phyloP scores from a whole-genome alignment of 2,113 vertebrate genomes.

The Fukomys damarensis region DNA sequence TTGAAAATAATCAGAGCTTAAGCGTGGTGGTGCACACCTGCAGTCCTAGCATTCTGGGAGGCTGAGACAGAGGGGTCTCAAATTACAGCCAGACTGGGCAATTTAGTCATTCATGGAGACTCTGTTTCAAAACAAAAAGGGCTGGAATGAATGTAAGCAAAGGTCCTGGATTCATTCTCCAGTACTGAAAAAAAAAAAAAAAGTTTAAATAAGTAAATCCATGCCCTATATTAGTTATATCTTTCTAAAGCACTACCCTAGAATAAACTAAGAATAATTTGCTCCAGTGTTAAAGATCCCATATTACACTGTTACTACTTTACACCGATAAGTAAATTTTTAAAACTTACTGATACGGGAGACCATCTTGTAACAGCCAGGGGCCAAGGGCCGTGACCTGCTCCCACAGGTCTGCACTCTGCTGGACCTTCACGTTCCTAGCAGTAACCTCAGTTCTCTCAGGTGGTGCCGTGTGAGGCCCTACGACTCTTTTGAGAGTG shows the following conservation, averaged over 20 bases:
- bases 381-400: not conserved
- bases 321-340: not conserved
- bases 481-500: not conserved
- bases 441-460: not conserved
- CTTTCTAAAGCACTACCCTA: constrained; percentile 40
- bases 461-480: not conserved
- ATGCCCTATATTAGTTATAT: not conserved
- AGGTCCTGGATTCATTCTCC: too few species aligned
- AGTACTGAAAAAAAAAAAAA: not conserved
- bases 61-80: not conserved
- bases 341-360: not conserved
- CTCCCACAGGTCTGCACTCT: not conserved
- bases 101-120: not conserved
- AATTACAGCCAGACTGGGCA: not conserved
- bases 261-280: not conserved
- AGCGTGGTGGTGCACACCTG: not conserved
- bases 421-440: not conserved
- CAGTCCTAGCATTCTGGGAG: not conserved
- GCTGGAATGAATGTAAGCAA: too few species aligned
- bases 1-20: not conserved
- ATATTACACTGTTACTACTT: not conserved
- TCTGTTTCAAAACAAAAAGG: not conserved
- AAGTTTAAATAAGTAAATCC: not conserved
- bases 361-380: not conserved
- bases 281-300: not conserved